Conservation (phyloP, 2,797 vertebrate genomes). For the Cygnus olor region DNA sequence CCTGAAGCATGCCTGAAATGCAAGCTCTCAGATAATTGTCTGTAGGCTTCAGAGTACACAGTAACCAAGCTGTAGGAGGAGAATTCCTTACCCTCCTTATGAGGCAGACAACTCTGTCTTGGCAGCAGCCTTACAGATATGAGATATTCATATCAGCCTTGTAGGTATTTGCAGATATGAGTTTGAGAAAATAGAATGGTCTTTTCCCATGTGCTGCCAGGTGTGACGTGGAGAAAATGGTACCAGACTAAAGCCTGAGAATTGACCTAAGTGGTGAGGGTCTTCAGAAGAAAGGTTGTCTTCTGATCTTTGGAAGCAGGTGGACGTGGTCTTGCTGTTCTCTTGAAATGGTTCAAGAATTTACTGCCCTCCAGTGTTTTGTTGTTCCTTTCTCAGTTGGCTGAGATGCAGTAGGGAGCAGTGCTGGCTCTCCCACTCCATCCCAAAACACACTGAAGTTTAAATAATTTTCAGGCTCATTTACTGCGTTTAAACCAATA, state of each 20-base stretch:
- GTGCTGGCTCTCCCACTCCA: neutral
- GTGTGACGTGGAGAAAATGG: neutral
- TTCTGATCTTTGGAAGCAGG: neutral
- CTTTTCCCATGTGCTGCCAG: neutral
- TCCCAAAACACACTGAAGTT: neutral
- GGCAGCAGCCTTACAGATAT: neutral
- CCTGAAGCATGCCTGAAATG: neutral
- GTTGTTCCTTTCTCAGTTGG: neutral
- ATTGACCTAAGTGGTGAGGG: neutral
- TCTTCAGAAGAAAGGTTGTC: neutral
- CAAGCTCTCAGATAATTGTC: neutral
- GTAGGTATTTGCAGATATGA: neutral
- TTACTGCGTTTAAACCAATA: neutral
- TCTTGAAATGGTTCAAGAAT: neutral
- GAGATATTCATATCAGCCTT: too few relatives aligned
- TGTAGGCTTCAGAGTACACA: neutral
- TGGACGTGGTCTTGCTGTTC: neutral
- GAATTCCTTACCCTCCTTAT: neutral
- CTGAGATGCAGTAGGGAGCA: neutral
- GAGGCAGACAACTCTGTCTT: neutral
- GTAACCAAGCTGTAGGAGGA: neutral
- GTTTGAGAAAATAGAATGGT: neutral
- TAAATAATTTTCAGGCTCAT: neutral
- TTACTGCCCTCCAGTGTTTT: neutral
- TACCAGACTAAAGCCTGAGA: neutral